phyloP scores from a whole-genome alignment of 2,113 vertebrate genomes.

The Siniperca knerii region DNA sequence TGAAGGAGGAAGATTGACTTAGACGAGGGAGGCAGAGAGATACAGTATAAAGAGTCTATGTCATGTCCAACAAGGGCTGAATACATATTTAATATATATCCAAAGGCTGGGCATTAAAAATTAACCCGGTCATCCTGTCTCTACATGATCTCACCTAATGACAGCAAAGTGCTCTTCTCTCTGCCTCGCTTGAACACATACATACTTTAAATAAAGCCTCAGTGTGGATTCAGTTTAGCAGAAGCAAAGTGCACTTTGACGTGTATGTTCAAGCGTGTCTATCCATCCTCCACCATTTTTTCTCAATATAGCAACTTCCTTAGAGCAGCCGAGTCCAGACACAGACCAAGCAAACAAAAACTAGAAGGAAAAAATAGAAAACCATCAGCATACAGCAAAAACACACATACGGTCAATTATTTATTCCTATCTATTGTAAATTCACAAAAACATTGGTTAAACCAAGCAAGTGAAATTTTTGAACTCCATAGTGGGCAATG shows the following conservation, averaged over 20 bases:
- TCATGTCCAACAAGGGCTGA: conserved; percentile 75
- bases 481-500: background rate
- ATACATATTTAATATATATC: conserved; percentile 79
- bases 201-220: conserved; percentile 52
- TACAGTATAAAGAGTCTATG: conserved; percentile 68
- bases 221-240: conserved; percentile 50
- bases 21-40: conserved; percentile 19
- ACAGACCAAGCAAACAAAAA: conserved; percentile 25
- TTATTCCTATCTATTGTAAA: conserved; percentile 32
- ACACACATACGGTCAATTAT: conserved; percentile 47
- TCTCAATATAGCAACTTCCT: conserved; percentile 14
- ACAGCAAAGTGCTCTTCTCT: conserved; percentile 73
- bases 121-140: conserved; percentile 71
- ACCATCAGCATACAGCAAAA: conserved; percentile 39
- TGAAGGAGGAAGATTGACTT: conserved; percentile 24
- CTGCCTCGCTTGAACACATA: conserved; percentile 43
- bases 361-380: background rate
- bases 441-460: conserved; percentile 9
- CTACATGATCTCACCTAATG: conserved; percentile 80
- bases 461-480: background rate
- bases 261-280: conserved; percentile 7
- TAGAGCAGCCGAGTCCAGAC: conserved; percentile 18
- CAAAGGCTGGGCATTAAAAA: conserved; percentile 79
- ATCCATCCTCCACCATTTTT: conserved; percentile 8
- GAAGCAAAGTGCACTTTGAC: conserved; percentile 67